A percentile compares a stretch with the other conserved stretches of the same genome.
phyloP scores from a whole-genome alignment of 2,888 invertebrate genomes.

The Diplolepis rosae region DNA sequence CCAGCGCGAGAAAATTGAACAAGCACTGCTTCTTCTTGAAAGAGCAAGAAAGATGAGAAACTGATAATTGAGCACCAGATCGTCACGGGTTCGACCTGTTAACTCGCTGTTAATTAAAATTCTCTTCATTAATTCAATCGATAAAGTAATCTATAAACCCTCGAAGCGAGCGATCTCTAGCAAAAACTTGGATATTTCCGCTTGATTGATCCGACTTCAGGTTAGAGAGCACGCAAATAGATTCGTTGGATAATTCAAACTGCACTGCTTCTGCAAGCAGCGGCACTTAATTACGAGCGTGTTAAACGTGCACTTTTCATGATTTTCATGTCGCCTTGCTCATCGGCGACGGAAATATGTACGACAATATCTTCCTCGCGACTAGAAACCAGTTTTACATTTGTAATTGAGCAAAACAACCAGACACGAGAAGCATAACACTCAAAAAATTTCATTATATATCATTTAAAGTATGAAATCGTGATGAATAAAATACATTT shows the following conservation, averaged over 20 bases:
- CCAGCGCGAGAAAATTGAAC: slow-evolving; percentile 11
- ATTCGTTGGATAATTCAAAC: slow-evolving; percentile 14
- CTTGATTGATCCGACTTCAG: slow-evolving; percentile 18
- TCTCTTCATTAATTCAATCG: slow-evolving; percentile 25
- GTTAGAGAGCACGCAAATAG: not conserved
- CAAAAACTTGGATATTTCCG: slow-evolving; percentile 8
- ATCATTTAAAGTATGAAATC: too few relatives aligned
- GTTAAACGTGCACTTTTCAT: slow-evolving; percentile 27
- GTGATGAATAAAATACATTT: too few relatives aligned
- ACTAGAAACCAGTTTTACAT: slow-evolving; percentile 3
- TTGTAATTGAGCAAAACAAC: not conserved
- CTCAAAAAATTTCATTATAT: too few relatives aligned
- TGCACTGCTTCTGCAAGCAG: slow-evolving; percentile 4
- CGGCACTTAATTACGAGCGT: slow-evolving; percentile 36
- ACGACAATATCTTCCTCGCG: not conserved
- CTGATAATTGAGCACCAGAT: slow-evolving; percentile 6
- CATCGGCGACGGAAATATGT: not conserved
- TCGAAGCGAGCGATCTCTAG: slow-evolving; percentile 10
- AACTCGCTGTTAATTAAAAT: slow-evolving; percentile 20
- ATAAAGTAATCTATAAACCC: slow-evolving; percentile 17
- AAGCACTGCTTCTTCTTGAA: not conserved
- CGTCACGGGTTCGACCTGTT: slow-evolving; percentile 12
- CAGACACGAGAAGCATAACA: too few relatives aligned
- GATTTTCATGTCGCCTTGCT: slow-evolving; percentile 31
- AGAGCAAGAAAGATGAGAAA: slow-evolving; percentile 19